Conservation (phyloP, 2,113 vertebrate species). For the Regulus satrapa region DNA sequence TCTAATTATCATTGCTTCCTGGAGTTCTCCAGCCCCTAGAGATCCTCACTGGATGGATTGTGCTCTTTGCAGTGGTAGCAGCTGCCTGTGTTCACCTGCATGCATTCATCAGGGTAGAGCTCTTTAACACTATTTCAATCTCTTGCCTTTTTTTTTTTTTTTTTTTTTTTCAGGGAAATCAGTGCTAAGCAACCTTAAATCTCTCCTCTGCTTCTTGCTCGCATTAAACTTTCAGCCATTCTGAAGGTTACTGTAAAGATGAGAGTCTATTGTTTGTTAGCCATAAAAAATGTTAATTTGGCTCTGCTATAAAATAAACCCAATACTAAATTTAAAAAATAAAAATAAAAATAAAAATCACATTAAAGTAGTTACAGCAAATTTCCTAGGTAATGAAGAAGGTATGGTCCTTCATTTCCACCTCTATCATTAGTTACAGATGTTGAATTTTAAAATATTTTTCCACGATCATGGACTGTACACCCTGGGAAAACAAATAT, state of each 20-base stretch:
- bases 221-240: neutral
- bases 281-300: neutral
- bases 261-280: neutral
- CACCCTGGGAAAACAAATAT: slow-evolving; percentile 67
- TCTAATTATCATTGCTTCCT: neutral
- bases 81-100: neutral
- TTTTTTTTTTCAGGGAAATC: neutral
- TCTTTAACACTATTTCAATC: neutral
- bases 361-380: neutral
- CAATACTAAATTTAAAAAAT: neutral
- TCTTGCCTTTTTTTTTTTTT: no score
- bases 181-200: neutral
- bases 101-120: neutral
- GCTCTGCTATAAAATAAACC: neutral
- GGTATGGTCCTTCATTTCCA: slow-evolving; percentile 46
- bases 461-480: slow-evolving; percentile 53
- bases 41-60: neutral
- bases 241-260: neutral
- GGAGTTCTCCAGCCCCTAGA: neutral
- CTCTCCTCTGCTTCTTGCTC: neutral
- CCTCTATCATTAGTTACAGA: slow-evolving; percentile 44
- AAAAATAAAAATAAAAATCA: neutral
- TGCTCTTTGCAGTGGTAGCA: neutral
- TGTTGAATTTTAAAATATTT: slow-evolving; percentile 67
- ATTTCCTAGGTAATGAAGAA: slow-evolving; percentile 24